Percentiles rank a stretch among this genome's conserved stretches.
Evolutionary conservation across 2,797 vertebrate genomes (phyloP).

Genomic region (Anguilla pacifica): DNA sequence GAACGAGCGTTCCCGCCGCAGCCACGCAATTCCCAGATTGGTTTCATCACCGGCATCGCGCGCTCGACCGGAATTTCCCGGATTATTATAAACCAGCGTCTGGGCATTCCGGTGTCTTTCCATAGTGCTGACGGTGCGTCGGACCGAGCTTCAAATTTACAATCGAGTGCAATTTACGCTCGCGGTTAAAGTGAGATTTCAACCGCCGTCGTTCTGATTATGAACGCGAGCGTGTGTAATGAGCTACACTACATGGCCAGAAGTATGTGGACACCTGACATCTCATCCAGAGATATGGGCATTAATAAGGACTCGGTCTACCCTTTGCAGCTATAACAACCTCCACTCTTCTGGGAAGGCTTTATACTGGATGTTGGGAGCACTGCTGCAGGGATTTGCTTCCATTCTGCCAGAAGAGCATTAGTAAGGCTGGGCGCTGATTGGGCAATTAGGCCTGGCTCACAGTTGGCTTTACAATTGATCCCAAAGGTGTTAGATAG

Average conservation of each 20-base stretch:
- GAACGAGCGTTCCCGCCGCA: neutral
- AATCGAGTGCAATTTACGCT: neutral
- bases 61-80: neutral
- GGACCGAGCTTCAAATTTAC: neutral
- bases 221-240: neutral
- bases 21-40: neutral
- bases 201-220: conserved; percentile 1
- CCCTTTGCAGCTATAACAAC: too few relatives aligned
- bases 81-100: neutral
- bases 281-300: too few relatives aligned
- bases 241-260: neutral
- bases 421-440: too few relatives aligned
- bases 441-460: too few relatives aligned
- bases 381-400: too few relatives aligned
- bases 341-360: too few relatives aligned
- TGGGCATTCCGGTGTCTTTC: neutral
- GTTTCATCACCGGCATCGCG: neutral
- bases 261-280: too few relatives aligned
- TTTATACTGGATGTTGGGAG: too few relatives aligned
- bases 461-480: too few relatives aligned
- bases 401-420: too few relatives aligned
- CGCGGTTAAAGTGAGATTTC: neutral
- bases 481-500: too few relatives aligned
- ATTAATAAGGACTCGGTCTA: too few relatives aligned
- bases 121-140: neutral